Evolutionary conservation across 2,888 invertebrate genomes (phyloP), one percentile per base, ranked within the genome.

Genomic region (Marasmarcha lunaedactyla): DNA sequence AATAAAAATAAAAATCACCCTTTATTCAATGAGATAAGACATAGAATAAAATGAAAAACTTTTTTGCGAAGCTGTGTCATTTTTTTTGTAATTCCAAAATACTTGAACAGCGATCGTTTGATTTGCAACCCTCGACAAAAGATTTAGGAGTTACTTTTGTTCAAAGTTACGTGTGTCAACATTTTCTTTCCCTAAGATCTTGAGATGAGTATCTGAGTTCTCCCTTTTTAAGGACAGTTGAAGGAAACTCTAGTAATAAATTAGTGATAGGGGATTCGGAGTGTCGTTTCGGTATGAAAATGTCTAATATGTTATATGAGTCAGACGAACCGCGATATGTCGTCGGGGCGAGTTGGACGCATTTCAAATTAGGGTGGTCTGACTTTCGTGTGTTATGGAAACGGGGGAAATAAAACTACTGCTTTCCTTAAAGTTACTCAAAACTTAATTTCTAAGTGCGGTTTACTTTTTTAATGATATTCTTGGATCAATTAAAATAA

Each of bases 171-270:
- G 30, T 48, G 46, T 50, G 55, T 54, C 52, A 53, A 49, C 54
- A 55, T 54, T 65, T 62, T 59, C 59, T 54, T 62, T 63, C 61
- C 57, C 50, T 57, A 54, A 59, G 60, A 62, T 63, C 69, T 71
- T 59, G 59, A 67, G 65, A 66, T 62, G 64, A 71, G 71, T 64
- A 64, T 64, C 66, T 54, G 57, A 63, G 59, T 57, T 62, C 56
- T 57, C 57, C 55, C 55, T 59, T 57, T 55, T 50, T 52, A 50
- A 46, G 44, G 36, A 42, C 39, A 41, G 39, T 44, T 44, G 30
- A 30, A 30, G 30, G 30, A 30, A 30, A 30, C 30, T 30, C 30
- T 30, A 30, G 30, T 30, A 30, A 30, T 30, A 30, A 30, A 30
- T 30, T 30, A 30, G 30, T 30, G 30, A 30, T 30, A 30, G 30